phyloP scores from a whole-genome alignment of 2,888 invertebrate genomes.

The Nipponacmea schrenckii region DNA sequence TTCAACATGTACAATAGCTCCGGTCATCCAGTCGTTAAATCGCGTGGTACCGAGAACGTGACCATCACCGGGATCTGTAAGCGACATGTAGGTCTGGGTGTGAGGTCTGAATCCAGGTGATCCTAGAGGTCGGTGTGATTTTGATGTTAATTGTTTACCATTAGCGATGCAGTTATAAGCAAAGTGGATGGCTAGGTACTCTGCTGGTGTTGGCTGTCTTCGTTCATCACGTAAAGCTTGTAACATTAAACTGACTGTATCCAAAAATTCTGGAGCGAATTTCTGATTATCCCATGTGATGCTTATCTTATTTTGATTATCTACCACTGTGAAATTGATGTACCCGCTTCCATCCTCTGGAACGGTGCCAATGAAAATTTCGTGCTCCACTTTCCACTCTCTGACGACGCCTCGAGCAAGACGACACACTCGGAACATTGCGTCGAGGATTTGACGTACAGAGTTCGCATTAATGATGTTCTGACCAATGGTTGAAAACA shows the following conservation, averaged over 20 bases:
- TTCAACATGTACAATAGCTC: conserved; percentile 49
- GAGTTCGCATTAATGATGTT: conserved; percentile 23
- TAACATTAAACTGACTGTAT: conserved; percentile 25
- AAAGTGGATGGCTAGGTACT: conserved; percentile 36
- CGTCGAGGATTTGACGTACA: conserved; percentile 24
- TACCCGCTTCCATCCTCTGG: conserved; percentile 27
- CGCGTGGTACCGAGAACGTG: conserved; percentile 47
- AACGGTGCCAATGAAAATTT: conserved; percentile 29
- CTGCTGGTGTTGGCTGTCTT: conserved; percentile 34
- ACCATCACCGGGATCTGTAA: conserved; percentile 49
- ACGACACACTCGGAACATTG: conserved; percentile 17
- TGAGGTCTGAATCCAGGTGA: conserved; percentile 45
- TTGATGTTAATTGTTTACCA: conserved; percentile 25
- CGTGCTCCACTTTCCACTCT: conserved; percentile 29
- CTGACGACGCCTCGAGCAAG: conserved; percentile 19
- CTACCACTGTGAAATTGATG: conserved; percentile 24
- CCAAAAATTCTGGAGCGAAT: conserved; percentile 22
- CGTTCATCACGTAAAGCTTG: conserved; percentile 31
- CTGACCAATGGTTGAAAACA: conserved; percentile 22
- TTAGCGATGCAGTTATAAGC: conserved; percentile 29
- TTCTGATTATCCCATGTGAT: conserved; percentile 33
- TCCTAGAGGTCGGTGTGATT: conserved; percentile 30
- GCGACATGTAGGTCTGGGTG: conserved; percentile 48
- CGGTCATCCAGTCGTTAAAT: conserved; percentile 46
- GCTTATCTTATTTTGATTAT: conserved; percentile 26